Base-by-base conservation (phyloP, 2,797 vertebrate genomes). In the Liasis olivaceus region DNA sequence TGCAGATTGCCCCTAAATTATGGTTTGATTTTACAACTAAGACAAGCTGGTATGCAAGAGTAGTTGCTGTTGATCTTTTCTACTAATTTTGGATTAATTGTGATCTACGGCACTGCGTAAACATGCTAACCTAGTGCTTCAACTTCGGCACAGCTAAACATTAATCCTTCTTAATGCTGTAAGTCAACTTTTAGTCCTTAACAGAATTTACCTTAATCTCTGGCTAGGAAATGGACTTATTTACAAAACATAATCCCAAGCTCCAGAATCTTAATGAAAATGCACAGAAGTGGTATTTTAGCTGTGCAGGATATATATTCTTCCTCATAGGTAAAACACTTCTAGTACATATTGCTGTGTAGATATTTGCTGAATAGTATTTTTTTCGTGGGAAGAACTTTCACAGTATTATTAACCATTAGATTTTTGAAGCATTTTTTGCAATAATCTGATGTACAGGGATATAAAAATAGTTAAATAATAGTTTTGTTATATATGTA, bases 151-250 rank as follows among this genome's bases (percentile, higher is more conserved):
- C 97, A 99, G 99, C 98, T 99, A 99, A 99, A 98, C 98, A 99
- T 99, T 99, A 99, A 99, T 99, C 99, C 99, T 98, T 98, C 98
- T 99, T 99, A 99, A 99, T 99, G 98, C 99, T 98, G 97, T 98
- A 99, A 99, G 99, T 99, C 99, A 99, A 99, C 99, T 99, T 99
- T 98, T 98, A 99, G 98, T 99, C 98, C 98, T 99, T 99, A 99
- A 98, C 98, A 99, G 98, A 99, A 98, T 99, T 99, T 99, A 98
- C 98, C 98, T 99, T 99, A 99, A 99, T 99, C 99, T 99, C 99
- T 99, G 98, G 97, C 98, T 98, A 98, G 98, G 98, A 99, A 98
- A 97, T 97, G 98, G 98, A 97, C 97, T 98, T 98, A 98, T 98
- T 98, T 98, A 98, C 98, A 98, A 98, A 98, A 97, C 98, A 98